phyloP scores from a whole-genome alignment of 2,888 invertebrate species.

The Sarcophaga rosellei region DNA sequence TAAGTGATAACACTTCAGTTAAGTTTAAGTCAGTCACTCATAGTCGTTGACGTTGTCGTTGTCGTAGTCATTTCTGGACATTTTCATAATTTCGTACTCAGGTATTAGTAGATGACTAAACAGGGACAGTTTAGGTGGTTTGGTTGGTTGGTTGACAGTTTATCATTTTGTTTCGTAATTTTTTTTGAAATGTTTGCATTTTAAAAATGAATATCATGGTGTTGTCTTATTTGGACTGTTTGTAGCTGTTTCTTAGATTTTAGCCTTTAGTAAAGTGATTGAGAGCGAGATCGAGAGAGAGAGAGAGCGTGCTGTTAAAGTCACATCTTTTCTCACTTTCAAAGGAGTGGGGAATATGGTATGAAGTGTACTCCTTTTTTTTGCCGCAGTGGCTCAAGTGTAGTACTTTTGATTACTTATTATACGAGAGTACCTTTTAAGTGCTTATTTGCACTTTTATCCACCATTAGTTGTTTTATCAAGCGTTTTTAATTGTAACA shows the following conservation, averaged over 20 bases:
- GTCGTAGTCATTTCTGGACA: conserved; percentile 59
- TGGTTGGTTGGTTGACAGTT: conserved; percentile 1
- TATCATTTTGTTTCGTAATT: background rate
- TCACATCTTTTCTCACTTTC: too few relatives aligned
- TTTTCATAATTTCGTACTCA: conserved; percentile 62
- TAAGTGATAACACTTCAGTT: conserved; percentile 63
- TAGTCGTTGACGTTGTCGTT: background rate
- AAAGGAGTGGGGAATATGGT: background rate
- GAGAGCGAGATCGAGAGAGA: too few relatives aligned
- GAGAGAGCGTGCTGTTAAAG: too few relatives aligned
- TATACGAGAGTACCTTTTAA: conserved; percentile 13
- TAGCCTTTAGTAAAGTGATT: too few relatives aligned
- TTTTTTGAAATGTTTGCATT: conserved; percentile 6
- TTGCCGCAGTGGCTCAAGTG: background rate
- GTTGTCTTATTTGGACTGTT: too few relatives aligned
- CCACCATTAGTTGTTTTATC: conserved; percentile 38
- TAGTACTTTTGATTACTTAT: conserved; percentile 11
- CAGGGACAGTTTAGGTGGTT: conserved; percentile 27
- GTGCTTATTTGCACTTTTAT: conserved; percentile 33
- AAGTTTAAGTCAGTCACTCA: conserved; percentile 46
- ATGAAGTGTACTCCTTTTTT: conserved; percentile 13
- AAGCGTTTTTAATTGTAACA: conserved; percentile 7
- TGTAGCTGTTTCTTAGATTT: too few relatives aligned
- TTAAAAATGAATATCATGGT: background rate
- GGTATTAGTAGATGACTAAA: background rate